Evolutionary conservation across 2,113 vertebrate species (phyloP).

Genomic region (Microtus oregoni): DNA sequence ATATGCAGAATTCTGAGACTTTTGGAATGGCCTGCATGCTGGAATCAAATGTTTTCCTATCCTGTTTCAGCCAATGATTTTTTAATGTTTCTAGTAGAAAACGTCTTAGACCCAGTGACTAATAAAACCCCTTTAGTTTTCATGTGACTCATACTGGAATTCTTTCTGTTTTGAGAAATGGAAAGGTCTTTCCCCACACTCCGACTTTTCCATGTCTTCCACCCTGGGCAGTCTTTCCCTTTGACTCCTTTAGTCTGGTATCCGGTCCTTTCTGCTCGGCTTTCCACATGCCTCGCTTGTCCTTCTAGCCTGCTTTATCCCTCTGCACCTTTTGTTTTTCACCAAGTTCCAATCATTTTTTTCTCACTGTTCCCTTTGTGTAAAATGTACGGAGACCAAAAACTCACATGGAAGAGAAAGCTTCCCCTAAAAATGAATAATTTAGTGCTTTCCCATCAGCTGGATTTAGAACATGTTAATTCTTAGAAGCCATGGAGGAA

Average conservation of each 20-base stretch:
- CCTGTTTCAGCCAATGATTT: not conserved
- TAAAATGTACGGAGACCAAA: slow-evolving; percentile 73
- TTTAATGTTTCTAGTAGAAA: slow-evolving; percentile 45
- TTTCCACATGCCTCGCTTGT: slow-evolving; percentile 62
- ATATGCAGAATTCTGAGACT: slow-evolving; percentile 25
- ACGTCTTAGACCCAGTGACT: slow-evolving; percentile 33
- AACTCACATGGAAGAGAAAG: slow-evolving; percentile 65
- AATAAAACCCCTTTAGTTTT: slow-evolving; percentile 53
- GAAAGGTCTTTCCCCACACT: slow-evolving; percentile 66
- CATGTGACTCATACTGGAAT: slow-evolving; percentile 61
- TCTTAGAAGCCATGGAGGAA: slow-evolving; percentile 35
- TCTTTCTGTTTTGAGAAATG: slow-evolving; percentile 67
- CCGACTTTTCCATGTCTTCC: slow-evolving; percentile 65
- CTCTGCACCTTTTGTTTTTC: slow-evolving; percentile 73
- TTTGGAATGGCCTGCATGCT: not conserved
- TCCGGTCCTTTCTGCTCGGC: slow-evolving; percentile 52
- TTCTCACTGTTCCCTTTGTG: slow-evolving; percentile 64
- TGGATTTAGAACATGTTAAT: slow-evolving; percentile 73
- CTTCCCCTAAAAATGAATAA: slow-evolving; percentile 70
- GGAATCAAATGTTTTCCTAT: slow-evolving; percentile 37
- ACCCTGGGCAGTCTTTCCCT: slow-evolving; percentile 58
- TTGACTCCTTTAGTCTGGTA: slow-evolving; percentile 62
- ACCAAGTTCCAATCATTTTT: slow-evolving; percentile 66
- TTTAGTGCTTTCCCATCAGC: slow-evolving; percentile 55
- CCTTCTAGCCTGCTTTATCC: slow-evolving; percentile 51